Percentiles rank a stretch among this genome's conserved stretches.
These are phyloP conservation scores for Apis mellifera DNA, from an alignment of 1,140 invertebrate species.

Conservation along the genomic window DNA sequence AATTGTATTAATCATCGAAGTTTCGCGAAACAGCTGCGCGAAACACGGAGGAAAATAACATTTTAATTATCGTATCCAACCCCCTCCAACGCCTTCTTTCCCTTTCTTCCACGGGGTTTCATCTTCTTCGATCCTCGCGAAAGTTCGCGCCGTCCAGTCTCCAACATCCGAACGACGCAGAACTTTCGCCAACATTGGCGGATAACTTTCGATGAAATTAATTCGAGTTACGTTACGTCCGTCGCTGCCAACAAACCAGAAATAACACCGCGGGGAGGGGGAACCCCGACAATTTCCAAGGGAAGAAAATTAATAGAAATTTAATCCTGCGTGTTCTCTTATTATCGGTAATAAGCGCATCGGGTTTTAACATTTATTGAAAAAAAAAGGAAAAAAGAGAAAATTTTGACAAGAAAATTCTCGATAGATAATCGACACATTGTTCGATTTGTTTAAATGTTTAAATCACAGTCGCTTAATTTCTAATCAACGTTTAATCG, in stretches of 20 bases:
- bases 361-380: no score
- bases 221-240: neutral
- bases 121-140: slow-evolving; percentile 11
- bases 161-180: neutral
- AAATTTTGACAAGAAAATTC: no score
- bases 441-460: neutral
- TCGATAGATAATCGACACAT: neutral
- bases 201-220: slow-evolving; percentile 23
- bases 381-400: no score
- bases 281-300: neutral
- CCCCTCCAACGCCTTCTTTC: neutral
- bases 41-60: slow-evolving; percentile 18
- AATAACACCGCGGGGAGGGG: no score
- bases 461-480: no score
- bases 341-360: no score
- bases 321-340: no score
- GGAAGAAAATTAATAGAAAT: neutral
- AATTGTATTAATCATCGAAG: slow-evolving; percentile 45
- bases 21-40: neutral
- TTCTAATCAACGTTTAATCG: neutral
- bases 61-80: slow-evolving; percentile 17
- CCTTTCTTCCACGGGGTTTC: neutral
- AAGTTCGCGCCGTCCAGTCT: slow-evolving; percentile 2
- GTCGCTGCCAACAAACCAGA: neutral
- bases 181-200: slow-evolving; percentile 1